Base-by-base conservation (phyloP, 2,888 invertebrate genomes). In the Theodoxus fluviatilis region DNA sequence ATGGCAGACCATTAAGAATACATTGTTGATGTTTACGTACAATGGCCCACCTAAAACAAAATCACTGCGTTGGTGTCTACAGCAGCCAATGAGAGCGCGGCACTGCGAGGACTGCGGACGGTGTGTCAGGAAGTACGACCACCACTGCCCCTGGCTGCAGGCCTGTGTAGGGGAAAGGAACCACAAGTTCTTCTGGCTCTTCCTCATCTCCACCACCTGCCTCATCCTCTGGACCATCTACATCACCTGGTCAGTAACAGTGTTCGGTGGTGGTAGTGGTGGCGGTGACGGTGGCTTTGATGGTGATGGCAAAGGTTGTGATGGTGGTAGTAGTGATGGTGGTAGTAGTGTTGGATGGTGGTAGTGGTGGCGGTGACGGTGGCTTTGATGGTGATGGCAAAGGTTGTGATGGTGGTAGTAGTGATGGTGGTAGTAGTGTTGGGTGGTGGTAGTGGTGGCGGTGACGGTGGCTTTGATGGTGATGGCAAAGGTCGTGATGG, bases 111-210 rank as follows among this genome's bases (percentile, higher is more conserved):
- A 86, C 61, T 87, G 87, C 75, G 78, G 79, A 31, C 74, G 79
- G 40, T 87, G 87, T 80, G 85, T 87, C 2, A 75, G 82, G 9
- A 81, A 82, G 72, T 87, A 83, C 75, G 87, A 87, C 76, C 87
- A 87, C 72, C 87, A 87, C 73, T 87, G 87, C 75, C 87, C 87
- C 0, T 87, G 87, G 87, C 78, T 87, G 71, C 86, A 84, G 73
- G 80, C 85, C 0, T 87, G 87, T 77, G 77, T 87, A 15, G 87
- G 87, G 3, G 87, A 87, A 74, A 76, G 81, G 33, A 87, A 87
- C 74, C 87, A 87, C 75, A 81, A 81, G 63, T 84, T 79, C 75
- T 87, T 87, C 78, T 81, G 83, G 80, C 69, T 82, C 33, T 87
- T 87, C 72, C 80, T 87, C 1, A 70, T 83, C 4, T 73, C 79